Evolutionary conservation across 2,888 invertebrate species (phyloP), one percentile per base, ranked within the genome.

Genomic region (Eucera pruinosa): DNA sequence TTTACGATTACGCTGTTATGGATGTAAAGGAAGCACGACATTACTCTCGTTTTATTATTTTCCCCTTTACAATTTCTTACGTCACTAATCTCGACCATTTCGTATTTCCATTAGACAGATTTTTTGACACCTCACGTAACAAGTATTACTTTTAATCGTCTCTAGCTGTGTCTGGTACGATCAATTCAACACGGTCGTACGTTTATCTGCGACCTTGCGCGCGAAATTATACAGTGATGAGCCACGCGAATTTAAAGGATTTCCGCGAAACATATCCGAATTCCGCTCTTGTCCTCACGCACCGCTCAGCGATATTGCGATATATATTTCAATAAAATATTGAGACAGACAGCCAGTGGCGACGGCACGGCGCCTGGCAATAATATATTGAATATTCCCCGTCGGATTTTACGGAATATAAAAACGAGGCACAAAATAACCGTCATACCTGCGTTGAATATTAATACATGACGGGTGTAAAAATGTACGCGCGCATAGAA

Each of bases 281-380:
- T 73, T 84, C 69, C 71, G 50, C 43, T 65, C 61, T 76, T 81
- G 84, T 84, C 80, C 72, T 82, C 85, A 80, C 75, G 50, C 81
- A 66, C 74, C 75, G 68, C 55, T 71, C 78, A 45, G 23, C 70
- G 81, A 88, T 86, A 89, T 87, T 87, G 83, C 82, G 81, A 88
- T 85, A 85, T 88, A 87, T 83, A 86, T 88, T 90, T 87, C 88
- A 89, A 90, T 90, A 90, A 89, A 90, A 89, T 87, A 90, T 88
- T 86, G 88, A 87, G 86, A 88, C 88, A 84, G 88, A 80, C 84
- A 83, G 82, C 64, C 81, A 76, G 64, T 45, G 70, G 62, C 55
- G 76, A 68, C 66, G 75, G 68, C 80, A 54, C 80, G 74, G 64
- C 80, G 78, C 72, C 82, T 76, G 80, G 74, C 82, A 84, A 87